Evolutionary conservation across 2,797 vertebrate species (phyloP).

Genomic region (Chelonia mydas): DNA sequence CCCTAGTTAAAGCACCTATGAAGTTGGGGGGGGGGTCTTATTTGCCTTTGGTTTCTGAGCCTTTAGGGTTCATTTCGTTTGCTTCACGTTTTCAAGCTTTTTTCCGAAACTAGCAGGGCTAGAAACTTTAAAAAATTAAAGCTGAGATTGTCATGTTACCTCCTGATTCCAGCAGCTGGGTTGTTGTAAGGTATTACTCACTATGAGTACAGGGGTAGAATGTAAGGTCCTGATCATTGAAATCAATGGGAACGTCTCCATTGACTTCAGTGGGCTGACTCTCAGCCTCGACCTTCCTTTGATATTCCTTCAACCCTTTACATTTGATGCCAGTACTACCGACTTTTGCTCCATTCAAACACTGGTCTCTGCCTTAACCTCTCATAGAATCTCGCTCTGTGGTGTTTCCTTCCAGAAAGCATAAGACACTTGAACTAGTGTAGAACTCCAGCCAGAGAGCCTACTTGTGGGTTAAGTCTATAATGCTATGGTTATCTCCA

Average conservation of each 20-base stretch:
- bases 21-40: too few relatives aligned
- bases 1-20: too few relatives aligned
- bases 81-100: too few relatives aligned
- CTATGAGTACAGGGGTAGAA: fast-evolving
- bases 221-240: neutral
- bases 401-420: fast-evolving
- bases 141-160: too few relatives aligned
- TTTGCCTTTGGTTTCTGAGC: too few relatives aligned
- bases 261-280: neutral
- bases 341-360: neutral
- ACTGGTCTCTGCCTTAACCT: neutral
- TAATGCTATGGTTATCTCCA: fast-evolving
- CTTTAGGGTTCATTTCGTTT: too few relatives aligned
- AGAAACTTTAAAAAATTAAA: too few relatives aligned
- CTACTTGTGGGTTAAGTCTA: fast-evolving
- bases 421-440: fast-evolving
- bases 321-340: neutral
- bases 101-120: too few relatives aligned
- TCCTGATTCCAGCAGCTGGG: too few relatives aligned
- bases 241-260: neutral
- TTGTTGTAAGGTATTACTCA: fast-evolving
- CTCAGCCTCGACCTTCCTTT: too few relatives aligned
- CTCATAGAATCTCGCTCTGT: neutral
- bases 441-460: neutral
- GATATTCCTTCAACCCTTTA: neutral